Conservation (phyloP, 2,113 vertebrate species). For the Ameiurus melas region DNA sequence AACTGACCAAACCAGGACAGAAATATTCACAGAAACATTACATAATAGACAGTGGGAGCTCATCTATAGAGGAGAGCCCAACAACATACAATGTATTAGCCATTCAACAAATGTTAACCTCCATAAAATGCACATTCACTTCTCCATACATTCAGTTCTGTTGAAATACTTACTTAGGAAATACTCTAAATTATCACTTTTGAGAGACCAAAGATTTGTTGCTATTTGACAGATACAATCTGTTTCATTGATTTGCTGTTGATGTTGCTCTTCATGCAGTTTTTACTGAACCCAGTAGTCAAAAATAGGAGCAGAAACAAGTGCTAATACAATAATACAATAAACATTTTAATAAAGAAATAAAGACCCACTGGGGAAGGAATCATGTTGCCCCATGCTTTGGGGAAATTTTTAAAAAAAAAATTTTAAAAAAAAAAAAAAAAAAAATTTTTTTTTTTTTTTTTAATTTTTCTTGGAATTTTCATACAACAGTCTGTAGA, state of each 20-base stretch:
- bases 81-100: not conserved
- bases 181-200: not conserved
- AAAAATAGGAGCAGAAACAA: not conserved
- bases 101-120: not conserved
- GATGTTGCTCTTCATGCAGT: not conserved
- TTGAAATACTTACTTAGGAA: not conserved
- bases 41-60: not conserved
- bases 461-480: too few species aligned
- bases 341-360: not conserved
- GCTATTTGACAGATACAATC: not conserved
- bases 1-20: not conserved
- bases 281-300: not conserved
- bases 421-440: too few species aligned
- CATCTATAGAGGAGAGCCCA: not conserved
- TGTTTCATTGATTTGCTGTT: not conserved
- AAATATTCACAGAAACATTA: not conserved
- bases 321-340: not conserved
- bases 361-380: not conserved
- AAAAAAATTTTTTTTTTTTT: too few species aligned
- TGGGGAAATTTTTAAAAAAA: too few species aligned
- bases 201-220: not conserved
- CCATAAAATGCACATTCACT: not conserved
- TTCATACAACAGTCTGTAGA: too few species aligned
- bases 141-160: not conserved
- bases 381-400: not conserved